phyloP scores from a whole-genome alignment of 2,797 vertebrate species.

The Steatocranus sp. region DNA sequence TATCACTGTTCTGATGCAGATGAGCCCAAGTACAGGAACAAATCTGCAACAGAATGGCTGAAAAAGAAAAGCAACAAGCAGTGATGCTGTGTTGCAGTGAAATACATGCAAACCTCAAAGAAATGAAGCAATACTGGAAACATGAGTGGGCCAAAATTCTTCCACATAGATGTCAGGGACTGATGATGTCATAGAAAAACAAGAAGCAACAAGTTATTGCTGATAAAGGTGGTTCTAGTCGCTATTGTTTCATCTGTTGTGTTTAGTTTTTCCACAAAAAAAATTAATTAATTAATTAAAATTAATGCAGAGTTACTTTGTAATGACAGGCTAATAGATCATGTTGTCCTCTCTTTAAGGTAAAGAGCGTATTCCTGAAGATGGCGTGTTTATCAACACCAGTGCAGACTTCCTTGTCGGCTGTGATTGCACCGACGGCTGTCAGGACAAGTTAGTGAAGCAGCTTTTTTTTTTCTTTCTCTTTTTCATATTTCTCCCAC shows the following conservation, averaged over 20 bases:
- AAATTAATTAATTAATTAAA: too few species aligned
- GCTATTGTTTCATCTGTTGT: neutral
- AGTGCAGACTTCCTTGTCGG: conserved; percentile 90
- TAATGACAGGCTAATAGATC: neutral
- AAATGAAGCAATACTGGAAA: neutral
- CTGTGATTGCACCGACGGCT: conserved; percentile 94
- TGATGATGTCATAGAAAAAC: neutral
- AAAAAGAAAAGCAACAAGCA: neutral
- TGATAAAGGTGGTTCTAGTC: neutral
- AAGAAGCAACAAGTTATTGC: neutral
- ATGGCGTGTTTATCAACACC: conserved; percentile 94
- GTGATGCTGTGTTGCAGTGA: neutral
- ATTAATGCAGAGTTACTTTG: neutral
- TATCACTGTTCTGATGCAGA: neutral
- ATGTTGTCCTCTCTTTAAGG: conserved; percentile 36
- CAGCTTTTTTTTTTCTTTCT: neutral
- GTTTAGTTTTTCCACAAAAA: neutral
- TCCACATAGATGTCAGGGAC: neutral
- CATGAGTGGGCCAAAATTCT: neutral
- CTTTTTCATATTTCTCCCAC: neutral
- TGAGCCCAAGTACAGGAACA: neutral
- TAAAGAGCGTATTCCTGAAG: conserved; percentile 90
- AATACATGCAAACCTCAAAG: neutral
- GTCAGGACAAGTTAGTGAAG: conserved; percentile 88
- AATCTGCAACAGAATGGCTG: neutral